phyloP scores from a whole-genome alignment of 2,797 vertebrate species.

The Cyclura pinguis region DNA sequence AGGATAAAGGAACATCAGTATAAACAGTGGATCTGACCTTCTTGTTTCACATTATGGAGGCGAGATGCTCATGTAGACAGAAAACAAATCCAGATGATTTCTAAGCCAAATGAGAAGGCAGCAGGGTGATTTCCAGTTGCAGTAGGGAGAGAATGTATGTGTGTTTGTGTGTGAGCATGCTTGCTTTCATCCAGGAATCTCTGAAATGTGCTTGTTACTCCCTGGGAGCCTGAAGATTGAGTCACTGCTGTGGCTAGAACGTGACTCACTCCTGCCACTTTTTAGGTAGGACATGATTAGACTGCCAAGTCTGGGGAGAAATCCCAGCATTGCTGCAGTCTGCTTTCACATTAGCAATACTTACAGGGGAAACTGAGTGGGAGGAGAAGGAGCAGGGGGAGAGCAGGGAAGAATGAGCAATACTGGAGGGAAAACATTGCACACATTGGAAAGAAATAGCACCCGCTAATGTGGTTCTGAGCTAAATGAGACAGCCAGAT shows the following conservation, averaged over 20 bases:
- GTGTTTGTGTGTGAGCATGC: slow-evolving; percentile 31
- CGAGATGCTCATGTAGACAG: not conserved
- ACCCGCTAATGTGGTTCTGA: not conserved
- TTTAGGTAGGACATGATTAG: slow-evolving; percentile 63
- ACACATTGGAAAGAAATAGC: slow-evolving; percentile 29
- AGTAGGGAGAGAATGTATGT: slow-evolving; percentile 28
- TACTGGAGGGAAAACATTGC: slow-evolving; percentile 24
- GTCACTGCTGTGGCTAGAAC: slow-evolving; percentile 67
- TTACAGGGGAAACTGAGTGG: not conserved
- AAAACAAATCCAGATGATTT: not conserved
- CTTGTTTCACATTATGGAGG: not conserved
- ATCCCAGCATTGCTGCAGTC: slow-evolving; percentile 19
- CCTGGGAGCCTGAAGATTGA: slow-evolving; percentile 61
- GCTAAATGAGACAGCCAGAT: slow-evolving; percentile 4
- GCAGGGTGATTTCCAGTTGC: slow-evolving; percentile 46
- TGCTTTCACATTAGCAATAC: not conserved
- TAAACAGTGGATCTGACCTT: not conserved
- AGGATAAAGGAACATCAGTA: slow-evolving; percentile 1
- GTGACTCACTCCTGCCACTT: slow-evolving; percentile 65
- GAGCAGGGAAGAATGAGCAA: slow-evolving; percentile 18
- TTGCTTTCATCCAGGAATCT: slow-evolving; percentile 69
- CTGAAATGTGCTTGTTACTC: slow-evolving; percentile 62
- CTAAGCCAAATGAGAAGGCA: not conserved
- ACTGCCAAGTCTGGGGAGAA: slow-evolving; percentile 54
- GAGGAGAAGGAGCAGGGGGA: not conserved